Conservation (phyloP, 2,888 invertebrate genomes). For the Thecophora atra region DNA sequence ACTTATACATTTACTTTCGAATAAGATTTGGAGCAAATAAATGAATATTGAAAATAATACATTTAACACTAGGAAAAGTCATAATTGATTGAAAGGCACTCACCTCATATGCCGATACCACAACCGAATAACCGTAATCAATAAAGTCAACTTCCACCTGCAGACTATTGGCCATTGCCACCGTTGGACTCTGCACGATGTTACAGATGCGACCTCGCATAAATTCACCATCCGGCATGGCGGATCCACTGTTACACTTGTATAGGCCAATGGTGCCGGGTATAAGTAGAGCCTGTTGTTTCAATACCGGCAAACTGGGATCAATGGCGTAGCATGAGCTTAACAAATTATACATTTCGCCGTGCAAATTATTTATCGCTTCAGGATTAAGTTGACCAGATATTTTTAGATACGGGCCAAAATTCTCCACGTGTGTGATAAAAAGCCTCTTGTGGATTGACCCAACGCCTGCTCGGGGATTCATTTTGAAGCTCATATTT, state of each 20-base stretch:
- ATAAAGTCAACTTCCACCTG: slow-evolving; percentile 74
- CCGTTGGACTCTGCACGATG: slow-evolving; percentile 40
- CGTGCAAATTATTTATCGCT: slow-evolving; percentile 56
- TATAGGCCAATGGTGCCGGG: slow-evolving; percentile 57
- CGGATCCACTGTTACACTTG: slow-evolving; percentile 64
- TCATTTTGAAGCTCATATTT: slow-evolving; percentile 26
- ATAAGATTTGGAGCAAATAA: no score
- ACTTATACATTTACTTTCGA: no score
- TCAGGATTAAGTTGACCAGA: slow-evolving; percentile 72
- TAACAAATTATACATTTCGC: slow-evolving; percentile 55
- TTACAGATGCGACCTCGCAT: slow-evolving; percentile 64
- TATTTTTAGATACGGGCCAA: slow-evolving; percentile 75
- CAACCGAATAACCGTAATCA: slow-evolving; percentile 75
- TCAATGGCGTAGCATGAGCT: slow-evolving; percentile 57
- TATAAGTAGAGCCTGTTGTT: slow-evolving; percentile 54
- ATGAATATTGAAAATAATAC: background rate
- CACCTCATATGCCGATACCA: slow-evolving; percentile 69
- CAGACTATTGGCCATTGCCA: slow-evolving; percentile 60
- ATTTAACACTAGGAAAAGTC: background rate
- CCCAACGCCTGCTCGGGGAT: slow-evolving; percentile 15
- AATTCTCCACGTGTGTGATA: slow-evolving; percentile 74
- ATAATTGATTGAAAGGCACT: slow-evolving; percentile 53
- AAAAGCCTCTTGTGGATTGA: slow-evolving; percentile 37
- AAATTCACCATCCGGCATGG: slow-evolving; percentile 56
- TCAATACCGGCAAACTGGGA: slow-evolving; percentile 53